A percentile compares a stretch with the other conserved stretches of the same genome.
Evolutionary conservation across 2,113 vertebrate genomes (phyloP).

Genomic region (Coracopsis vasa): DNA sequence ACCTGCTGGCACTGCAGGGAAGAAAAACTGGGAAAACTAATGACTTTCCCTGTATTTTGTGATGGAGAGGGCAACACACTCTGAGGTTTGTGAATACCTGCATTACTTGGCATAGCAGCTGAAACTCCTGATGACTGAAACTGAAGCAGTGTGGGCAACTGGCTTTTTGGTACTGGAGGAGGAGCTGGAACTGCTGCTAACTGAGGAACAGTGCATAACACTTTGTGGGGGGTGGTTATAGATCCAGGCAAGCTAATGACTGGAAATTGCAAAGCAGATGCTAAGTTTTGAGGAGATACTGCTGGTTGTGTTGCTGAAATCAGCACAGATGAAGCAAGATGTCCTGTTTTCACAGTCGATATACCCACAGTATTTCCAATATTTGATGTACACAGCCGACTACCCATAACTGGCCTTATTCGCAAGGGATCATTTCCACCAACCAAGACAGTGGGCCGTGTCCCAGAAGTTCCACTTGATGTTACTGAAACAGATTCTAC

Average conservation of each 20-base stretch:
- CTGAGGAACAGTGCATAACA: slow-evolving; percentile 58
- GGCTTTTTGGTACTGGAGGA: slow-evolving; percentile 66
- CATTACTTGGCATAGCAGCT: slow-evolving; percentile 64
- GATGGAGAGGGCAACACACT: slow-evolving; percentile 31
- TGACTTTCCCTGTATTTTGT: slow-evolving; percentile 57
- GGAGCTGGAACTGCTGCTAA: slow-evolving; percentile 49
- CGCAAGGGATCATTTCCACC: slow-evolving; percentile 68
- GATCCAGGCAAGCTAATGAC: slow-evolving; percentile 69
- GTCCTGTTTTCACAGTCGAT: slow-evolving; percentile 84
- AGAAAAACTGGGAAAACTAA: slow-evolving; percentile 51
- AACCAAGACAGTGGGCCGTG: slow-evolving; percentile 47
- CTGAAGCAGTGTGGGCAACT: slow-evolving; percentile 52
- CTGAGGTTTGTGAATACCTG: slow-evolving; percentile 63
- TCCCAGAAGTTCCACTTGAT: slow-evolving; percentile 41
- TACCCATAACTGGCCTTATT: slow-evolving; percentile 64
- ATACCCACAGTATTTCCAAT: slow-evolving; percentile 74
- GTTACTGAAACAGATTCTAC: slow-evolving; percentile 61
- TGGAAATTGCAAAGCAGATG: slow-evolving; percentile 73
- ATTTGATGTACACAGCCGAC: slow-evolving; percentile 62
- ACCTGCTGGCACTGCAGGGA: slow-evolving; percentile 62
- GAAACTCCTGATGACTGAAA: slow-evolving; percentile 67
- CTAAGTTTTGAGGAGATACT: slow-evolving; percentile 63
- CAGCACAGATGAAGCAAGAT: slow-evolving; percentile 84
- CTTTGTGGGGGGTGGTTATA: slow-evolving; percentile 34
- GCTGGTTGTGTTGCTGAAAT: slow-evolving; percentile 77